Base-by-base conservation (phyloP, 2,113 vertebrate genomes). In the Eretmochelys imbricata region DNA sequence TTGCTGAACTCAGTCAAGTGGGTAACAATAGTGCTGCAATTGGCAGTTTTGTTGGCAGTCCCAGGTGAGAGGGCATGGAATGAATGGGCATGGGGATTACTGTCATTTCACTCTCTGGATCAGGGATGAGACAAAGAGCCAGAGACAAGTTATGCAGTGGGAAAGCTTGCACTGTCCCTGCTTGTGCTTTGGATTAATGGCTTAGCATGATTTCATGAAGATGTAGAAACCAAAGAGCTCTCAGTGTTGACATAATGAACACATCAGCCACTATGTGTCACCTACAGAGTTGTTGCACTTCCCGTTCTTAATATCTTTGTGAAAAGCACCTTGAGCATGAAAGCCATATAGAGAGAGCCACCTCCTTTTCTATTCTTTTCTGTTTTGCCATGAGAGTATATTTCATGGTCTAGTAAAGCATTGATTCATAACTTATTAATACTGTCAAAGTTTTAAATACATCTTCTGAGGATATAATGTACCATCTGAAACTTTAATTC, bases 401-500 rank as follows among this genome's bases (percentile, higher is more conserved):
- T 95, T 92, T 84, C 78, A 54, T 55, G 80, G 38, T 22, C 80
- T 78, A 78, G 48, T 16, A 75, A 83, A 48, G 38, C 62, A 42
- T 76, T 83, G 83, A 78, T 92, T 42, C n/a, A 84, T n/a, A 84
- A 84, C 65, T 95, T 12, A 8, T 75, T 94, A 81, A 59, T 80
- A 59, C 80, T 65, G 29, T 46, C 0, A 0, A 4, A 16, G 6
- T 88, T 93, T 59, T 89, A 72, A 95, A 53, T 75, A 19, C 53
- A 35, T 93, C 85, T 93, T 65, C 79, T 17, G 0, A 82, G 90
- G 79, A 82, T 50, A 9, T 88, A 94, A 89, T 83, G n/a, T 0
- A 8, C 85, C 50, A 35, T 91, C 75, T 83, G 91, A 95, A 85
- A 84, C 88, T 53, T 20, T 95, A 88, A 86, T 93, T 93, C 90